Evolutionary conservation across 2,797 vertebrate genomes (phyloP), one percentile per base, ranked within the genome.

Genomic region (Valencia hispanica): DNA sequence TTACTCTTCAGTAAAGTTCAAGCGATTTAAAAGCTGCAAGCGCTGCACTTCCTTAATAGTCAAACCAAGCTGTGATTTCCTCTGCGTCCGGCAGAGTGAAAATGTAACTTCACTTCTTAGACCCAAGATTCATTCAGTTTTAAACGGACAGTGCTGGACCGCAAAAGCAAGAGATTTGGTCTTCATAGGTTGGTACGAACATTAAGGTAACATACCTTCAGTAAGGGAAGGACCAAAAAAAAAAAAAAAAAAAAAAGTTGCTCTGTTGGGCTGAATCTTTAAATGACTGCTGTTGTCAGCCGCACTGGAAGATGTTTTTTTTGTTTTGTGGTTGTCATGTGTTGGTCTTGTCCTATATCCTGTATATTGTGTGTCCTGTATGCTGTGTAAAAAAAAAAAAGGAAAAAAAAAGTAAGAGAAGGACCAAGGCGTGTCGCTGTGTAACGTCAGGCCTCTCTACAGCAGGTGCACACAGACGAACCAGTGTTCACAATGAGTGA

Each of bases 401-500:
- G n/a, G n/a, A n/a, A n/a, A n/a, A n/a, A n/a, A n/a, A n/a, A n/a
- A n/a, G n/a, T n/a, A n/a, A n/a, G n/a, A n/a, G n/a, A n/a, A n/a
- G n/a, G 72, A 71, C 20, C 48, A 32, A 74, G 59, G 76, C 55
- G 45, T 55, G 73, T 69, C 85, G 87, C 80, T 84, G 77, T 83
- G 87, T 86, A 84, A 87, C 61, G 70, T 27, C 73, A 68, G 50
- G 48, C 2, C 63, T 76, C 20, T 79, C 18, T 74, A 75, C 36
- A 85, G 90, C 91, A 94, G 91, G 90, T 93, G 91, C 86, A 90
- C 86, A 95, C 93, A 95, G 92, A 88, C 73, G 65, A 89, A 79
- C 84, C 85, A 92, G 88, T 95, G 94, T 95, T 93, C 85, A 92
- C 84, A 72, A 86, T 94, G 94, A 94, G 93, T 86, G 83, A 83